A percentile compares a stretch with the other conserved stretches of the same genome.
Evolutionary conservation across 2,113 vertebrate species (phyloP).

Genomic region (Brienomyrus brachyistius): DNA sequence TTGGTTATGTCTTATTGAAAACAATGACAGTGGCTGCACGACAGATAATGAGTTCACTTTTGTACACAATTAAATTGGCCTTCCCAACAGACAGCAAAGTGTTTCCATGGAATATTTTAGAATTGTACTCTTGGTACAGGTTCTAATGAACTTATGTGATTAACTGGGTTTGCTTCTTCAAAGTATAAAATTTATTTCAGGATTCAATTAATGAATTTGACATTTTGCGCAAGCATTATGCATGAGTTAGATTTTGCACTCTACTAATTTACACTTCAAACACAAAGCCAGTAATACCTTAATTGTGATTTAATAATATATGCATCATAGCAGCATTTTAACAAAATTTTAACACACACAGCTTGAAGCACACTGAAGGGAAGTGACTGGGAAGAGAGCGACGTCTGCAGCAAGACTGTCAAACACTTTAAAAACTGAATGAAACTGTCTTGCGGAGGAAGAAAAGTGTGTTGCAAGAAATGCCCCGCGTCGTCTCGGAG

Average conservation of each 20-base stretch:
- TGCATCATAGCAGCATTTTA: not conserved
- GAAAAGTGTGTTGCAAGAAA: not conserved
- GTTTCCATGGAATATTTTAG: not conserved
- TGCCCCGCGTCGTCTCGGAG: not conserved
- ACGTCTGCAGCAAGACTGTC: not conserved
- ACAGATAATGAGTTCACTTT: conserved; percentile 12
- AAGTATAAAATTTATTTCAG: not conserved
- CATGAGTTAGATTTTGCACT: not conserved
- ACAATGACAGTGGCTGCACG: conserved; percentile 5
- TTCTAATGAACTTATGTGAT: not conserved
- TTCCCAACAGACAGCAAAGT: conserved; percentile 10
- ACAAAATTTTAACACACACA: not conserved
- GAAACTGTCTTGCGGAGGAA: not conserved
- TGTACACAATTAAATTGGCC: conserved; percentile 11
- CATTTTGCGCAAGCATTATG: not conserved
- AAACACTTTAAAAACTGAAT: not conserved
- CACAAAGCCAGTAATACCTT: conserved; percentile 1
- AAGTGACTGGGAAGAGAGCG: not conserved
- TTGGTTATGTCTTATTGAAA: conserved; percentile 18
- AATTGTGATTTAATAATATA: not conserved
- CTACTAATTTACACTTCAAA: conserved; percentile 4
- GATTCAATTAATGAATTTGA: conserved; percentile 1
- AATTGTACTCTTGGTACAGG: not conserved
- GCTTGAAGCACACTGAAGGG: not conserved
- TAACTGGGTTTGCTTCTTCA: not conserved